phyloP scores from a whole-genome alignment of 2,888 invertebrate species.

The Hypena proboscidalis region DNA sequence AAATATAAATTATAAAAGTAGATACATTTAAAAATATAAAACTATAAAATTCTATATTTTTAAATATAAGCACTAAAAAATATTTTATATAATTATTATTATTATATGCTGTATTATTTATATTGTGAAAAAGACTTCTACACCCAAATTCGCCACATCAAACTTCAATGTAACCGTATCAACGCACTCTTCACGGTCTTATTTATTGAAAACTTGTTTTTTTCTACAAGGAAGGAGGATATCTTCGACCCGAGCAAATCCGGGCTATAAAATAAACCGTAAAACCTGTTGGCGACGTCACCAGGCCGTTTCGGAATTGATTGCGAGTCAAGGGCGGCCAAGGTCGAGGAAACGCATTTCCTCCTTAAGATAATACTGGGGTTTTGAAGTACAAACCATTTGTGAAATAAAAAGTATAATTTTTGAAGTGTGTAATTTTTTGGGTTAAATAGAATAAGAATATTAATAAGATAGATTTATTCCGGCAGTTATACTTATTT shows the following conservation, averaged over 20 bases:
- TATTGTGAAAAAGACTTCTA: neutral
- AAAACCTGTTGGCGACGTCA: constrained; percentile 72
- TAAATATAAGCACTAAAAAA: no score
- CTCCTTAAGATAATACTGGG: constrained; percentile 31
- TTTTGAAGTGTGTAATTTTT: no score
- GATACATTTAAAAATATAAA: no score
- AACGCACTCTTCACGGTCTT: constrained; percentile 33
- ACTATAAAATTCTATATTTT: no score
- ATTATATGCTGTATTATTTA: no score
- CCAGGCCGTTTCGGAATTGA: constrained; percentile 45
- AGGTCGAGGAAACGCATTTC: constrained; percentile 52
- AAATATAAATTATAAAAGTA: no score
- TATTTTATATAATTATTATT: no score
- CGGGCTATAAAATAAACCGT: constrained; percentile 64
- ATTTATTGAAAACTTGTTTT: constrained; percentile 69
- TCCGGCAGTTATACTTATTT: no score
- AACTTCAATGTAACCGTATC: constrained; percentile 24
- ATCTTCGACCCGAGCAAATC: constrained; percentile 50
- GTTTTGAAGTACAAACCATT: constrained; percentile 16
- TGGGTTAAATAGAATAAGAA: no score
- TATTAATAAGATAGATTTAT: no score
- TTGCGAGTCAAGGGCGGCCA: constrained; percentile 65
- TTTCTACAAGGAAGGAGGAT: constrained; percentile 45
- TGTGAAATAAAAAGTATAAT: no score
- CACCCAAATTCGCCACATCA: constrained; percentile 22